Evolutionary conservation across 2,888 invertebrate genomes (phyloP).

Genomic region (Volucella zonaria): DNA sequence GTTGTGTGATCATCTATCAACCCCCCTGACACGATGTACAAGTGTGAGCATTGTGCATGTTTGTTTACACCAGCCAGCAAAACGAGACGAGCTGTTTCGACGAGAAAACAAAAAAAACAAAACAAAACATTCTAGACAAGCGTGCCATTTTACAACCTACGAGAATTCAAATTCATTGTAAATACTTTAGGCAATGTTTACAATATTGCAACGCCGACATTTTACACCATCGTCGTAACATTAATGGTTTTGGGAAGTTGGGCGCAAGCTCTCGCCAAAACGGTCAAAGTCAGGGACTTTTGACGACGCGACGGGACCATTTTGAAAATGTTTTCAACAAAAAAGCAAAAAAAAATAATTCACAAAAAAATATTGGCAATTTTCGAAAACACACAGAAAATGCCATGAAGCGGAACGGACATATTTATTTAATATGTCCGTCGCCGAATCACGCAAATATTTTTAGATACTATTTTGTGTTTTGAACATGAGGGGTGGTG

Average conservation of each 20-base stretch:
- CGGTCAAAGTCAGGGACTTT: slow-evolving; percentile 51
- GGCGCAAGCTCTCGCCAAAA: neutral
- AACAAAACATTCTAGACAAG: slow-evolving; percentile 20
- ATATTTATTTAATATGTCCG: slow-evolving; percentile 44
- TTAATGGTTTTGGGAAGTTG: slow-evolving; percentile 23
- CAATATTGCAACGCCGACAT: slow-evolving; percentile 41
- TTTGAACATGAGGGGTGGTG: slow-evolving; percentile 13
- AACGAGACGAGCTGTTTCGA: slow-evolving; percentile 29
- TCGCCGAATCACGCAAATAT: slow-evolving; percentile 52
- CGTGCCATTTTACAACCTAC: slow-evolving; percentile 24
- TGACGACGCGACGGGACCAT: slow-evolving; percentile 12
- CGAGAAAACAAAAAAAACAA: neutral
- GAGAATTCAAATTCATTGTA: slow-evolving; percentile 29
- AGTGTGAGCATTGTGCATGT: slow-evolving; percentile 6
- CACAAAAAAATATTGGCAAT: slow-evolving; percentile 28
- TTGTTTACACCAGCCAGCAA: slow-evolving; percentile 55
- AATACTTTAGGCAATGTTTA: slow-evolving; percentile 57
- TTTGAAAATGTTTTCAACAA: slow-evolving; percentile 28
- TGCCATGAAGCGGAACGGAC: slow-evolving; percentile 39
- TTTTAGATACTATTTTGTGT: slow-evolving; percentile 52
- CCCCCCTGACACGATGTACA: slow-evolving; percentile 4
- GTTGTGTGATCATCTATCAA: slow-evolving; percentile 40
- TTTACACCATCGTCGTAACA: slow-evolving; percentile 18
- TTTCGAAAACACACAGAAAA: slow-evolving; percentile 29
- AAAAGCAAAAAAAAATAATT: too few relatives aligned